Base-by-base conservation (phyloP, 1,140 invertebrate species). In the Papilio helenus region DNA sequence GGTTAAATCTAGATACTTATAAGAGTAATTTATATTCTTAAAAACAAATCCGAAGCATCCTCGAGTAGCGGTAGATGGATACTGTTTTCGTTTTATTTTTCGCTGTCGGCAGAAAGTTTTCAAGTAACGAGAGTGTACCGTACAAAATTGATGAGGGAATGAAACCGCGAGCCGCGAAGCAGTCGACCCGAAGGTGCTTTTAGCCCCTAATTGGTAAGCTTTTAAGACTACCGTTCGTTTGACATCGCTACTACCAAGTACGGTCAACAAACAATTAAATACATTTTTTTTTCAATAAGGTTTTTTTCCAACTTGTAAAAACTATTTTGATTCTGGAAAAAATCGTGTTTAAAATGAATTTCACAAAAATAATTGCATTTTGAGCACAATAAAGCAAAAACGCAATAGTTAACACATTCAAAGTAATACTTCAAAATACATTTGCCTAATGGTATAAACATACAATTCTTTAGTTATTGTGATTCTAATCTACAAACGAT, bases 181-280 rank as follows among this genome's bases (percentile, higher is more conserved):
- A 87, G 79, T 79, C 84, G 84, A 81, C 92, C 90, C 91, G 90
- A 92, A 93, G 92, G 92, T 94, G 93, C 94, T 95, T 94, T 95
- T 94, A 95, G 92, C 86, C 90, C 88, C 86, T 95, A 95, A 95
- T 95, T 95, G 94, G 92, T 88, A 85, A 93, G 94, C 94, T 95
- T 95, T 95, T 95, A 95, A 95, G 93, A 94, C 90, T 94, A 87
- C 89, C 92, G 87, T 91, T 92, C 89, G 90, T 90, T 92, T 92
- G 88, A 90, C 88, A 85, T 90, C 88, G 84, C 85, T 81, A 71
- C 81, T 58, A 49, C 82, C 81, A 86, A 84, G 82, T 65, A 84
- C 71, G 34, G 72, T 42, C 44, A 61, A 79, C 79, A 72, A 81
- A 84, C 46, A 2, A 51, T 77, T 55, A 20, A 55, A 55, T 9